Evolutionary conservation across 2,797 vertebrate genomes (phyloP).

Genomic region (Macropus fuliginosus): DNA sequence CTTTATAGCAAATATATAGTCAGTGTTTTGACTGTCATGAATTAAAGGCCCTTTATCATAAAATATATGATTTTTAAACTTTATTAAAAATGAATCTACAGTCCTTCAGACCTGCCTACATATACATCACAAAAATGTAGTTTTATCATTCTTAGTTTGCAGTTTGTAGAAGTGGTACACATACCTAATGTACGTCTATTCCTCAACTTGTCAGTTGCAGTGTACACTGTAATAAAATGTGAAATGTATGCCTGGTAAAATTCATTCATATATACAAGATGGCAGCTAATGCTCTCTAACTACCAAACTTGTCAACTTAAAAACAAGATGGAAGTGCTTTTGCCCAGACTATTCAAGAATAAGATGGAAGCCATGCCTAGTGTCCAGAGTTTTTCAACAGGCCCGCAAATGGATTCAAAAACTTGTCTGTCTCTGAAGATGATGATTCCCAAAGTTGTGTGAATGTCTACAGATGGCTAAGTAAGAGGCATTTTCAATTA

Average conservation of each 20-base stretch:
- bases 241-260: background rate
- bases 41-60: background rate
- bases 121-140: background rate
- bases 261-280: background rate
- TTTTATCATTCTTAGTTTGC: background rate
- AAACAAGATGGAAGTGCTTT: conserved; percentile 43
- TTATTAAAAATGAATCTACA: background rate
- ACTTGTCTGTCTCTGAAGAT: conserved; percentile 16
- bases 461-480: conserved; percentile 38
- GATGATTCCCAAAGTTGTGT: conserved; percentile 25
- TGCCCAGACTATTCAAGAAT: conserved; percentile 32
- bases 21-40: background rate
- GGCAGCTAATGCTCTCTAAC: background rate
- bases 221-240: background rate
- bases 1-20: background rate
- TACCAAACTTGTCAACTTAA: conserved; percentile 47
- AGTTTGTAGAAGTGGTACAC: background rate
- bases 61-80: background rate
- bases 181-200: background rate
- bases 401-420: conserved; percentile 8
- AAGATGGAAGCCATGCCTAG: conserved; percentile 35
- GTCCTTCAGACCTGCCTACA: background rate
- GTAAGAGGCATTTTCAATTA: conserved; percentile 42
- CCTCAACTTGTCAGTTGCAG: background rate
- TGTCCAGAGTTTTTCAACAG: conserved; percentile 38